phyloP scores from a whole-genome alignment of 2,113 vertebrate genomes.

The Rhodinocichla rosea region DNA sequence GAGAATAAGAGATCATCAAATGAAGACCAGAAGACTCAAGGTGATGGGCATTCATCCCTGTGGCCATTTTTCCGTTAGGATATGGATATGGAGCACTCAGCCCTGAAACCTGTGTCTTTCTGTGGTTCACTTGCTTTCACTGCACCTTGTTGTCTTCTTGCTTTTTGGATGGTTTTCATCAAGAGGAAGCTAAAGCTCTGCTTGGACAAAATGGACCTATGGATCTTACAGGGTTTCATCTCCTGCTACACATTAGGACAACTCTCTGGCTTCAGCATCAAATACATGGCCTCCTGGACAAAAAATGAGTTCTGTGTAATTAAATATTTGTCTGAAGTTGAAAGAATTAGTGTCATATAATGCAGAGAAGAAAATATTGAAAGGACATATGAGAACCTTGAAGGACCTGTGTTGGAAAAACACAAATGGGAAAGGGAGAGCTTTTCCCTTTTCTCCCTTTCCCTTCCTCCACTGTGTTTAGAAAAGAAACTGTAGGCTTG shows the following conservation, averaged over 20 bases:
- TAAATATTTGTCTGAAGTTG: background rate
- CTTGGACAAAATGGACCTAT: background rate
- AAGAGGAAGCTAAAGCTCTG: background rate
- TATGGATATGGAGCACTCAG: background rate
- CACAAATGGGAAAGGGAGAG: background rate
- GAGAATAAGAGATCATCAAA: background rate
- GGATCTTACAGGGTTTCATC: background rate
- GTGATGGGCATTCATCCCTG: background rate
- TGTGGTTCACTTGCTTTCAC: background rate
- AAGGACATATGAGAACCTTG: background rate
- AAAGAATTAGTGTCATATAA: background rate
- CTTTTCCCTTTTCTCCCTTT: background rate
- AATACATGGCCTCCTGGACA: background rate
- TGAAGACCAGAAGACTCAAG: background rate
- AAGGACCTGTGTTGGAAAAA: background rate
- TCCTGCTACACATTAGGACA: background rate
- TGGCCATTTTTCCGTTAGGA: background rate
- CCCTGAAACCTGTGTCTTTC: background rate
- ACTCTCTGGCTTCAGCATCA: background rate
- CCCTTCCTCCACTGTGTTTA: background rate
- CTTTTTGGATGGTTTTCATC: background rate
- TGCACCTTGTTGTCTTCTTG: fast-evolving
- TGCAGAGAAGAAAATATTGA: background rate
- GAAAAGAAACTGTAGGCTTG: background rate
- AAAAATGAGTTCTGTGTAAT: background rate